A percentile compares a stretch with the other conserved stretches of the same genome.
Evolutionary conservation across 2,113 vertebrate genomes (phyloP).

Genomic region (Tachycineta bicolor): DNA sequence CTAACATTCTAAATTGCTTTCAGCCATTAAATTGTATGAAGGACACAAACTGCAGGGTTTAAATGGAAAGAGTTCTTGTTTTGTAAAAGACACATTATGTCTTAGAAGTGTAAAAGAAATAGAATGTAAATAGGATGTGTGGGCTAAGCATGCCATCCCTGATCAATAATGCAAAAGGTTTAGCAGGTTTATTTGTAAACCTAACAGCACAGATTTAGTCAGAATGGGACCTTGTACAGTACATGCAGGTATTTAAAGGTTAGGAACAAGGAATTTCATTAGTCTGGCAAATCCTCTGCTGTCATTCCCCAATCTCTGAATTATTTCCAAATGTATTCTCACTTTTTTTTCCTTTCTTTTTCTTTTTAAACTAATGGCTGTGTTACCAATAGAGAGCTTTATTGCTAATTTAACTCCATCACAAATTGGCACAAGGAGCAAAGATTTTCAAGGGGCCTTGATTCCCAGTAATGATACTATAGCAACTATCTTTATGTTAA

Average conservation of each 20-base stretch:
- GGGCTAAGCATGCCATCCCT: not conserved
- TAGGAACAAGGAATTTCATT: conserved; percentile 26
- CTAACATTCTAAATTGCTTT: conserved; percentile 15
- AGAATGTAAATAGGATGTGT: not conserved
- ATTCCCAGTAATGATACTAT: not conserved
- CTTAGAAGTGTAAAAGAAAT: conserved; percentile 7
- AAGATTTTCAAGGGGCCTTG: not conserved
- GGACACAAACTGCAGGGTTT: not conserved
- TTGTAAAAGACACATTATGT: not conserved
- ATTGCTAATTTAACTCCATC: conserved; percentile 1
- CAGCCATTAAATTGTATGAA: conserved; percentile 9
- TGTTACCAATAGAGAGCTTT: not conserved
- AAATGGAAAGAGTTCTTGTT: conserved; percentile 3
- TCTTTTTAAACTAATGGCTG: not conserved
- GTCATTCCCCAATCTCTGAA: not conserved
- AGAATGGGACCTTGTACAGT: not conserved
- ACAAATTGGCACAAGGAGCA: not conserved
- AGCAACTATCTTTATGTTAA: conserved; percentile 9
- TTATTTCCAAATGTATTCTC: conserved; percentile 6
- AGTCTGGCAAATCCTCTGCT: conserved; percentile 19
- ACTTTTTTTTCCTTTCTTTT: not conserved
- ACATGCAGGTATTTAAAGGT: not conserved
- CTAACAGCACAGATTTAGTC: not conserved
- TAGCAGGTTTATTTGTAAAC: conserved; percentile 43
- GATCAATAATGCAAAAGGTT: conserved; percentile 59